Evolutionary conservation across 2,888 invertebrate species (phyloP), one percentile per base, ranked within the genome.

Genomic region (Halictus ligatus): DNA sequence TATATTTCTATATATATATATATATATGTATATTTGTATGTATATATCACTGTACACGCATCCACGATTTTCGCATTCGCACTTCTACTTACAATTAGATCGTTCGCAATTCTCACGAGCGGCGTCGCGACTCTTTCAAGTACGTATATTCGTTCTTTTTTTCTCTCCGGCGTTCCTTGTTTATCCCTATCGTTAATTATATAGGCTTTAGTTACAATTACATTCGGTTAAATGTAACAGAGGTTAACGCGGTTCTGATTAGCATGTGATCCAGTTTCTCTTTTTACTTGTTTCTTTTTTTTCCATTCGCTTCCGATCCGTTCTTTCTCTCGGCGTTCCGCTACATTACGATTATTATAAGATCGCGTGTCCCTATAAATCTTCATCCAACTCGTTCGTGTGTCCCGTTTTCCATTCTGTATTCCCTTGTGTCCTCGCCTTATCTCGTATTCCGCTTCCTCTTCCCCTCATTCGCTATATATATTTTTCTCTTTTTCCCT

Each of bases 191-290:
- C 48, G 50, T 67, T 78, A 73, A 73, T 73, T 50, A 78, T 85
- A 86, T 92, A 92, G 92, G 91, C 93, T 94, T 94, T 93, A 93
- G 93, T 94, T 67, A 94, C 86, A 94, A 94, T 94, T 94, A 94
- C 93, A 94, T 93, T 94, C 93, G 92, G 93, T 94, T 94, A 94
- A 95, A 94, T 93, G 94, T 94, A 95, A 94, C 93, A 93, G 94
- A 95, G 95, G 95, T 95, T 94, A 95, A 95, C 95, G 95, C 94
- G 95, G 95, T 95, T 94, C 95, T 94, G 95, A 95, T 95, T 95
- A 95, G 94, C 94, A 94, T 94, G 94, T 93, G 94, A 94, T 94
- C 93, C 93, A 94, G 92, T 94, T 89, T 88, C 81, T 48, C 64
- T 80, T 88, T 35, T 69, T 69, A 15, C 40, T 2, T 29, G 29